These are phyloP conservation scores for Trachymyrmex cornetzi DNA, from an alignment of 1,140 invertebrate species.

Conservation along the genomic window DNA sequence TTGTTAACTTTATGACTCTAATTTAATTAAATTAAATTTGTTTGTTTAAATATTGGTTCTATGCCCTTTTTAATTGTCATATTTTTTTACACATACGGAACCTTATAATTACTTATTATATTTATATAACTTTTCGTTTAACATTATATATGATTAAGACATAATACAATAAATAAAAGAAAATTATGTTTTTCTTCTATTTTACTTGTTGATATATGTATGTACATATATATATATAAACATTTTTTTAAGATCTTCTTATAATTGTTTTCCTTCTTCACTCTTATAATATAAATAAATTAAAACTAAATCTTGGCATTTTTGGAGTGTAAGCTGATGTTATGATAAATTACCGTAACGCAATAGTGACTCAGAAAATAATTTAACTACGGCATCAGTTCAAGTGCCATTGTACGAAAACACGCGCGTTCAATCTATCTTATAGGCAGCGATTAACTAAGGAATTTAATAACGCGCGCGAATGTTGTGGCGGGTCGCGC, in stretches of 20 bases:
- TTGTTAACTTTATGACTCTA: too few species aligned
- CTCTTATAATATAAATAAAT: neutral
- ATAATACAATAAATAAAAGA: too few species aligned
- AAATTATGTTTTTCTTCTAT: too few species aligned
- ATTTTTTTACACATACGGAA: too few species aligned
- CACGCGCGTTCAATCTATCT: neutral
- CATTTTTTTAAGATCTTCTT: neutral
- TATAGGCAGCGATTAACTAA: conserved; percentile 15
- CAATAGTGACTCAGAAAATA: neutral
- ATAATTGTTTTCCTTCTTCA: neutral
- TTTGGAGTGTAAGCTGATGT: neutral
- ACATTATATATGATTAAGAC: too few species aligned
- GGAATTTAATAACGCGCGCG: conserved; percentile 40
- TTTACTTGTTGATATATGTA: too few species aligned
- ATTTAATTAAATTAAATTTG: too few species aligned
- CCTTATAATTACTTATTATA: too few species aligned
- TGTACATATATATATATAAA: neutral
- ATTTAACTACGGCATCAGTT: neutral
- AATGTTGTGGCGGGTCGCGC: neutral
- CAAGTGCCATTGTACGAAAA: neutral
- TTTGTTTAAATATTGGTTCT: too few species aligned
- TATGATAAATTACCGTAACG: conserved; percentile 16
- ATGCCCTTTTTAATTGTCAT: too few species aligned
- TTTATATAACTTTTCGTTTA: too few species aligned
- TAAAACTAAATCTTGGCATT: neutral